These are phyloP conservation scores for Drosophila nasuta DNA, from an alignment of 1,140 invertebrate species.

Conservation along the genomic window DNA sequence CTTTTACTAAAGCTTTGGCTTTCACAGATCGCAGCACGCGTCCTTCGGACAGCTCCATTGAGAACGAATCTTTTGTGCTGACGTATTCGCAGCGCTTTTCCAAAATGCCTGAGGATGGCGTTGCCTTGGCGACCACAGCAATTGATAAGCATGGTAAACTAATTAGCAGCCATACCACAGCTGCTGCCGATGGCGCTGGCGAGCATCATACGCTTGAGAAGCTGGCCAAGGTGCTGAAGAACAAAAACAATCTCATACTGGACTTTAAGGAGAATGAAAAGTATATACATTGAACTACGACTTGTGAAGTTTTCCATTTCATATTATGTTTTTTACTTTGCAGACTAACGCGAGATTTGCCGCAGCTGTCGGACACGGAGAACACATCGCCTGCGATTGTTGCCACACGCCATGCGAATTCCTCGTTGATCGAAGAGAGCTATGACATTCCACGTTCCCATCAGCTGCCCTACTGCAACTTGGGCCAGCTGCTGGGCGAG, in stretches of 20 bases:
- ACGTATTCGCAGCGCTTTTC: constrained; percentile 87
- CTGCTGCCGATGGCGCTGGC: constrained; percentile 78
- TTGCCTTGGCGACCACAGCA: constrained; percentile 7
- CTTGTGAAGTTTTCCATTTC: not conserved
- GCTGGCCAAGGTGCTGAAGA: constrained; percentile 75
- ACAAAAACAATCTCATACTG: constrained; percentile 81
- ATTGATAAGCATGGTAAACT: constrained; percentile 37
- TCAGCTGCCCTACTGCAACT: constrained; percentile 84
- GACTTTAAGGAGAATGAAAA: constrained; percentile 83
- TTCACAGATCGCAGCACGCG: constrained; percentile 80
- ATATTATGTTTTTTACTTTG: not conserved
- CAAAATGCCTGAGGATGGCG: constrained; percentile 85
- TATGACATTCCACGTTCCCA: constrained; percentile 91
- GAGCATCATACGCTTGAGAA: constrained; percentile 68
- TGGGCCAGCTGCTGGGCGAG: constrained; percentile 80
- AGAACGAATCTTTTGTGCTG: constrained; percentile 87
- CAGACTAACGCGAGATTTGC: constrained; percentile 70
- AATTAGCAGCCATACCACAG: constrained; percentile 1
- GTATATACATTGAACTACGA: constrained; percentile 27
- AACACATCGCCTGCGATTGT: constrained; percentile 84
- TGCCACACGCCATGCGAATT: constrained; percentile 69
- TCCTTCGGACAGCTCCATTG: constrained; percentile 86
- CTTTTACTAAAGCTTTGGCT: not conserved
- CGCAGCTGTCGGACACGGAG: constrained; percentile 83
- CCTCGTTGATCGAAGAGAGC: constrained; percentile 87